A percentile compares a stretch with the other conserved stretches of the same genome.
Evolutionary conservation across 2,888 invertebrate species (phyloP).

Genomic region (Blastobasis adustella): DNA sequence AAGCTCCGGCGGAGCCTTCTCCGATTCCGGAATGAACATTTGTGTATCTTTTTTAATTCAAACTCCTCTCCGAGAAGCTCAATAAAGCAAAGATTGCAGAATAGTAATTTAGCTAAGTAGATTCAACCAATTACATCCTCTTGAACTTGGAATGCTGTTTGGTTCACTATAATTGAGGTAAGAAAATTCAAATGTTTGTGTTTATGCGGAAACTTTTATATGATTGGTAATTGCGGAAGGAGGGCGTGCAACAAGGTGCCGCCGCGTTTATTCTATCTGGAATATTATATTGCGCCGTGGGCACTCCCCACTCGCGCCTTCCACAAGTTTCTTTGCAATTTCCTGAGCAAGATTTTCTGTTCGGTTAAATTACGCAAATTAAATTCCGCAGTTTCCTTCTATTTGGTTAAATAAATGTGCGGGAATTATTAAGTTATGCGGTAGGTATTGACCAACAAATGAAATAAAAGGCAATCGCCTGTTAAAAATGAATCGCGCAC

Average conservation of each 20-base stretch:
- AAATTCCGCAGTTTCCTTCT: conserved; percentile 45
- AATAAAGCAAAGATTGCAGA: neutral
- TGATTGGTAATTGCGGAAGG: conserved; percentile 17
- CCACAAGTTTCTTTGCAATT: conserved; percentile 54
- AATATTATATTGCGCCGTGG: conserved; percentile 54
- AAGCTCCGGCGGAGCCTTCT: conserved; percentile 40
- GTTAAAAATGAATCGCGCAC: conserved; percentile 72
- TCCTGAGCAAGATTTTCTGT: conserved; percentile 51
- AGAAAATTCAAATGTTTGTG: too few relatives aligned
- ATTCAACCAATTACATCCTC: too few relatives aligned
- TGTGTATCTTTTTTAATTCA: conserved; percentile 22
- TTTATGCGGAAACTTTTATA: too few relatives aligned
- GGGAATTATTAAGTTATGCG: conserved; percentile 45
- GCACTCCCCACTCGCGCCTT: conserved; percentile 46
- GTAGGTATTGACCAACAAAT: conserved; percentile 45
- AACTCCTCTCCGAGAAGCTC: neutral
- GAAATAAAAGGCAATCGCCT: conserved; percentile 62
- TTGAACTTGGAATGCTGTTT: too few relatives aligned
- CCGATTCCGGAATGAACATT: conserved; percentile 45
- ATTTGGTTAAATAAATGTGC: conserved; percentile 34
- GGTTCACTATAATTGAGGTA: too few relatives aligned
- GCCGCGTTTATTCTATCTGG: conserved; percentile 50
- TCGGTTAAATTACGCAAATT: conserved; percentile 58
- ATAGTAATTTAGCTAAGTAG: neutral
- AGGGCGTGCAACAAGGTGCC: conserved; percentile 49